Base-by-base conservation (phyloP, 2,113 vertebrate species). In the Solea senegalensis region DNA sequence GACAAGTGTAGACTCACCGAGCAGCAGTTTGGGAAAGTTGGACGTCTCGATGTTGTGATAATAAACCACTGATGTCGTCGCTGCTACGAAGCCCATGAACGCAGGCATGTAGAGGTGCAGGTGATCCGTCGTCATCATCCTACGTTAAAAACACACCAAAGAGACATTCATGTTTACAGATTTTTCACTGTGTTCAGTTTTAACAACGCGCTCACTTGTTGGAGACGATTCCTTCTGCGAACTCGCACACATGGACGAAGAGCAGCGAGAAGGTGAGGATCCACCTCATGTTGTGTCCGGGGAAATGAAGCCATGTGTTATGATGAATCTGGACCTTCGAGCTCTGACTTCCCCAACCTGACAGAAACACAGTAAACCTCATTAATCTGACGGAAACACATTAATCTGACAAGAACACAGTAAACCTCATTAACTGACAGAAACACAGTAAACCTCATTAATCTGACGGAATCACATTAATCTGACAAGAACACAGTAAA, bases 11-110 rank as follows among this genome's bases (percentile, higher is more conserved):
- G 43, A 60, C 72, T 95, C 89, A 98, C 97, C 97, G n/a, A 99
- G 88, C 51, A 99, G 93, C 65, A 99, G 87, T 85, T 99, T 99
- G 39, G 97, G 98, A 74, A 99, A 99, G 87, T 99, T 99, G 57
- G 98, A 99, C 1, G 98, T 99, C 91, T 99, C 97, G 6, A 99
- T 99, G 74, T 99, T 99, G 86, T 99, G 98, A 62, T 99, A 99
- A 81, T 99, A 99, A 8, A 99, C 96, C 53, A 99, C 96, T 1
- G 98, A 98, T 0, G 98, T 98, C 0, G 95, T 98, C 0, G 96
- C 97, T 48, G 98, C 96, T 14, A 99, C 92, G 80, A 99, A 99
- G 13, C 98, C 98, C 94, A 99, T 98, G 65, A 97, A 94, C 0
- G 98, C 97, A 0, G 98, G 97, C 84, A 99, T 91, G 89, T 97